Evolutionary conservation across 2,113 vertebrate genomes (phyloP).

Genomic region (Potamarius usumacintae): DNA sequence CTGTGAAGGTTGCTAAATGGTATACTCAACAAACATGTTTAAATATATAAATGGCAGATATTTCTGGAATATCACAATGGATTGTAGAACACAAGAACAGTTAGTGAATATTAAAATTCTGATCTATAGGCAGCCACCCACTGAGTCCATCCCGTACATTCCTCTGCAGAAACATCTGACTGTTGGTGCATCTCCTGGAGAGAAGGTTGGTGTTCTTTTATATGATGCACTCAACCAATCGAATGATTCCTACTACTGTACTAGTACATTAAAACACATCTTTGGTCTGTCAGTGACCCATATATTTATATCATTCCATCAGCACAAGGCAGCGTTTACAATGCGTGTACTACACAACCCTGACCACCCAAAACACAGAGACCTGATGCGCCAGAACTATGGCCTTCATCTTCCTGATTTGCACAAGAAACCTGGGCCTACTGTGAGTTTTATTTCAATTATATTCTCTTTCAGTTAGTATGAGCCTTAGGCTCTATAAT

Average conservation of each 20-base stretch:
- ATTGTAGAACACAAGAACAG: not conserved
- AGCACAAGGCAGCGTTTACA: slow-evolving; percentile 74
- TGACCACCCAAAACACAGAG: slow-evolving; percentile 67
- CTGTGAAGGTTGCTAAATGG: slow-evolving; percentile 59
- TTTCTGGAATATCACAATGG: not conserved
- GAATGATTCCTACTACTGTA: not conserved
- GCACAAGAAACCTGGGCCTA: slow-evolving; percentile 63
- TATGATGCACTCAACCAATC: not conserved
- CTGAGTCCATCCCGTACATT: slow-evolving; percentile 61
- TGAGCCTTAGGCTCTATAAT: not conserved
- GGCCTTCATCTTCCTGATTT: slow-evolving; percentile 76
- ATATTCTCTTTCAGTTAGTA: not conserved
- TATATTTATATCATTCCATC: slow-evolving; percentile 53
- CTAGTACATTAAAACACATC: not conserved
- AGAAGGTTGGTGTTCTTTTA: slow-evolving; percentile 72
- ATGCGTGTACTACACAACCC: slow-evolving; percentile 71
- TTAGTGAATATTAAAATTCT: slow-evolving; percentile 16
- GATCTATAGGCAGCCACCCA: slow-evolving; percentile 68
- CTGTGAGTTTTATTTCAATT: slow-evolving; percentile 69
- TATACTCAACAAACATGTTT: slow-evolving; percentile 47
- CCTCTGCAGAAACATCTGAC: slow-evolving; percentile 31
- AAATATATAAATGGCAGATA: not conserved
- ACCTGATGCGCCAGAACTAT: slow-evolving; percentile 63
- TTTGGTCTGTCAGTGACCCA: slow-evolving; percentile 24
- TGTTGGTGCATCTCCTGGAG: slow-evolving; percentile 51